Conservation (phyloP, 2,797 vertebrate species). For the Thamnophis elegans region DNA sequence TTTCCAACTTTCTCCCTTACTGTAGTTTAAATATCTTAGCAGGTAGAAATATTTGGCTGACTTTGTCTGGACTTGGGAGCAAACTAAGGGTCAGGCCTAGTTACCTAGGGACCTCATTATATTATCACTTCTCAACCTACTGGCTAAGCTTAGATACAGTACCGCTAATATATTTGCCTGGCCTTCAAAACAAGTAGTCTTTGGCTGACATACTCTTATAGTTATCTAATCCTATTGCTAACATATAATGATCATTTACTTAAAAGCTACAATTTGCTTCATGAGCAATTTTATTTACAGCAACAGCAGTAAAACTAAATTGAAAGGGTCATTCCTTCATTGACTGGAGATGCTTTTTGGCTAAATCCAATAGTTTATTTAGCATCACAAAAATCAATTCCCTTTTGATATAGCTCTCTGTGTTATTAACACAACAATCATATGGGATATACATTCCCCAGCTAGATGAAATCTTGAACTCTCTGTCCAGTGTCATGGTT, state of each 20-base stretch:
- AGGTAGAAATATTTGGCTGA: background rate
- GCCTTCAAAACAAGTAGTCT: constrained; percentile 65
- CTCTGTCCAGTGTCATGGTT: constrained; percentile 40
- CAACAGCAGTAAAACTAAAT: constrained; percentile 59
- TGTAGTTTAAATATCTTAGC: background rate
- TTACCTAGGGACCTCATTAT: constrained; percentile 32
- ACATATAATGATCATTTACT: constrained; percentile 62
- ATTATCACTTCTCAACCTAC: background rate
- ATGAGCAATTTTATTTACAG: constrained; percentile 70
- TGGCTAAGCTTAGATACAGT: background rate
- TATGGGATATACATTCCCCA: constrained; percentile 63
- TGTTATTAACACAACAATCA: constrained; percentile 70
- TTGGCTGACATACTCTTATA: constrained; percentile 54
- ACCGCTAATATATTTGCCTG: constrained; percentile 41
- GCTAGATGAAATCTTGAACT: constrained; percentile 49
- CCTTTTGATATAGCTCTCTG: constrained; percentile 63
- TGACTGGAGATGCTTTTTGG: constrained; percentile 48
- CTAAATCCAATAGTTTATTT: constrained; percentile 61
- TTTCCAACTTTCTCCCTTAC: background rate
- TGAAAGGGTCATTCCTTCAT: constrained; percentile 62
- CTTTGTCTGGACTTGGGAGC: background rate
- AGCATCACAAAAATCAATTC: constrained; percentile 67
- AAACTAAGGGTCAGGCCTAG: background rate
- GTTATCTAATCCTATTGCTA: constrained; percentile 52
- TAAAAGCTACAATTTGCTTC: constrained; percentile 64